Evolutionary conservation across 2,797 vertebrate genomes (phyloP).

Genomic region (Lepus townsendii): DNA sequence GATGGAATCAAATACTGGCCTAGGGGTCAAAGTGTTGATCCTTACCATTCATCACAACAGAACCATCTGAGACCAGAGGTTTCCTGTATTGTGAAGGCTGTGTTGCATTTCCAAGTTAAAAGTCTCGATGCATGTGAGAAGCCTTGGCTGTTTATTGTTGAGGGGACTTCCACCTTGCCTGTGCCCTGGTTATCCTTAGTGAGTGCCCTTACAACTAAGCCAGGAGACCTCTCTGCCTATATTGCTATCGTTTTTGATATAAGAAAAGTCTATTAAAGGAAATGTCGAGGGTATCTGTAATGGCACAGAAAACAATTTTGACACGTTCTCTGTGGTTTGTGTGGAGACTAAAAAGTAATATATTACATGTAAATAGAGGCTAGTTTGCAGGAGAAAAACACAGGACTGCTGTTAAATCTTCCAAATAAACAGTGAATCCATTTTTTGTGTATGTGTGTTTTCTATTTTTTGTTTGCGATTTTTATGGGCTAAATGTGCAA

Average conservation of each 20-base stretch:
- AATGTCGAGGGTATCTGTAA: not conserved
- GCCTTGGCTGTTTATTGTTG: not conserved
- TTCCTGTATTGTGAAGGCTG: not conserved
- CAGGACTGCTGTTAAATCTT: not conserved
- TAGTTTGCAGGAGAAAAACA: not conserved
- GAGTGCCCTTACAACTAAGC: not conserved
- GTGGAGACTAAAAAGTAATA: not conserved
- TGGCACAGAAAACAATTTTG: not conserved
- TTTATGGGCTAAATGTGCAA: not conserved
- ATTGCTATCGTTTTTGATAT: not conserved
- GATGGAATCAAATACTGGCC: not conserved
- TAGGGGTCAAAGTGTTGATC: not conserved
- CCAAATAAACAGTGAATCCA: not conserved
- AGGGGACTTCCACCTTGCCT: not conserved
- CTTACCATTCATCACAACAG: not conserved
- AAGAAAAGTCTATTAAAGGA: conserved; percentile 3
- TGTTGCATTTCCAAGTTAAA: not conserved
- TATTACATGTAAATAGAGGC: not conserved
- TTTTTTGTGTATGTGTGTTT: not conserved
- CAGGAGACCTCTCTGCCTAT: not conserved
- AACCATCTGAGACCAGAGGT: not conserved
- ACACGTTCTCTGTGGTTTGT: not conserved
- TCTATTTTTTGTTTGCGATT: not conserved
- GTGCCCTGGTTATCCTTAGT: not conserved
- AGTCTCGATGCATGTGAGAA: not conserved